Percentiles rank a stretch among this genome's conserved stretches.
Evolutionary conservation across 2,888 invertebrate genomes (phyloP).

Genomic region (Drosophila pseudotalamancana): DNA sequence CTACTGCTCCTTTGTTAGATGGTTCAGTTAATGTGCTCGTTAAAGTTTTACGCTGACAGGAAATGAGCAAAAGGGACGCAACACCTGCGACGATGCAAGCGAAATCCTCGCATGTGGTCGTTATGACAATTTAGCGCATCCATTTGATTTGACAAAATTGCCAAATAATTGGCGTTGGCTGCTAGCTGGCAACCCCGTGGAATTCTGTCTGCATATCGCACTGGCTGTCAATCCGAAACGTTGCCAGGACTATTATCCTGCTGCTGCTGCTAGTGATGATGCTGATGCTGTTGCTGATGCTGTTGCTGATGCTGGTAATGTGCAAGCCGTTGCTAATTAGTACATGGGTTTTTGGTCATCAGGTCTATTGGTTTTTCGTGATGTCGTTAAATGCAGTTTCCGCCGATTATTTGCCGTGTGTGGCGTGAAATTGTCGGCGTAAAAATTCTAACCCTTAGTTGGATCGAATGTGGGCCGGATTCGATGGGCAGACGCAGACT

Average conservation of each 20-base stretch:
- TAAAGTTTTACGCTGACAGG: conserved; percentile 77
- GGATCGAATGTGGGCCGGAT: not conserved
- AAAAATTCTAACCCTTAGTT: conserved; percentile 46
- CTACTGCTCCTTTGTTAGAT: conserved; percentile 2
- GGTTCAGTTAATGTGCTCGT: conserved; percentile 75
- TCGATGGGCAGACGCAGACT: conserved; percentile 26
- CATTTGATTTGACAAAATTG: conserved; percentile 76
- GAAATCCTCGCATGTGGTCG: conserved; percentile 78
- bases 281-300: conserved; percentile 69
- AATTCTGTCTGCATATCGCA: conserved; percentile 26
- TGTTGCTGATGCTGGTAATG: conserved; percentile 61
- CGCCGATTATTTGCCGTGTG: conserved; percentile 36
- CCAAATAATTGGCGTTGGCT: conserved; percentile 75
- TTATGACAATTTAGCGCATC: conserved; percentile 74
- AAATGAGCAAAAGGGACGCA: conserved; percentile 62
- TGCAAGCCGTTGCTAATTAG: conserved; percentile 72
- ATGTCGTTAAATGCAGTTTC: conserved; percentile 11
- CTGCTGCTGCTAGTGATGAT: conserved; percentile 58
- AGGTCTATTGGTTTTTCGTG: conserved; percentile 52
- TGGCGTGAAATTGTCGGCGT: conserved; percentile 52
- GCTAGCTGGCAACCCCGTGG: conserved; percentile 44
- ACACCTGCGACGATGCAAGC: conserved; percentile 56
- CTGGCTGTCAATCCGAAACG: conserved; percentile 11
- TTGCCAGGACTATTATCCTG: conserved; percentile 58
- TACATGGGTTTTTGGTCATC: conserved; percentile 51